These are phyloP conservation scores for Siniperca scherzeri DNA, from an alignment of 2,797 vertebrate species.

Conservation along the genomic window DNA sequence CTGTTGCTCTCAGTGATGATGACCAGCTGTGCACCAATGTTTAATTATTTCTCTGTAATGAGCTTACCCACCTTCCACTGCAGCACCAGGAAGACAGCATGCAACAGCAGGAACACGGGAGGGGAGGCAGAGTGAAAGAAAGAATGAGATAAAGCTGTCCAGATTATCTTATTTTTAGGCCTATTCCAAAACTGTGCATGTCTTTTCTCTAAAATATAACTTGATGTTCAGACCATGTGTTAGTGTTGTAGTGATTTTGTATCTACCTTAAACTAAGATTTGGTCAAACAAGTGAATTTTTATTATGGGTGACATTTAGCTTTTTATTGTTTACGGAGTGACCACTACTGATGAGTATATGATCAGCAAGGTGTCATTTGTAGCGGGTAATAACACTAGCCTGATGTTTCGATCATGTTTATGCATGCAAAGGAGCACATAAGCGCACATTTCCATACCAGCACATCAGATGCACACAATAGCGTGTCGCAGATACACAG, in stretches of 20 bases:
- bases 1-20: constrained; percentile 86
- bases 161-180: constrained; percentile 57
- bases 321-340: constrained; percentile 49
- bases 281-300: constrained; percentile 12
- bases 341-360: constrained; percentile 51
- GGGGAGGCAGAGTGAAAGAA: constrained; percentile 46
- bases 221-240: background rate
- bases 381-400: constrained; percentile 50
- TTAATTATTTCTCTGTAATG: constrained; percentile 91
- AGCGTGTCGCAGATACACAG: constrained; percentile 74
- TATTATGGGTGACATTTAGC: constrained; percentile 58
- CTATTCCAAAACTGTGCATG: constrained; percentile 40
- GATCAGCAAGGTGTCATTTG: constrained; percentile 64
- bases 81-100: constrained; percentile 74
- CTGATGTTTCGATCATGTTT: constrained; percentile 66
- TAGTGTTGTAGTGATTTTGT: constrained; percentile 6
- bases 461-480: constrained; percentile 72
- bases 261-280: constrained; percentile 16
- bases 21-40: constrained; percentile 88
- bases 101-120: constrained; percentile 73
- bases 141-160: constrained; percentile 55
- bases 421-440: constrained; percentile 76
- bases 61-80: constrained; percentile 87
- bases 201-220: constrained; percentile 22
- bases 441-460: constrained; percentile 76